A percentile compares a stretch with the other conserved stretches of the same genome.
Evolutionary conservation across 1,140 invertebrate genomes (phyloP).

Genomic region (Battus philenor): DNA sequence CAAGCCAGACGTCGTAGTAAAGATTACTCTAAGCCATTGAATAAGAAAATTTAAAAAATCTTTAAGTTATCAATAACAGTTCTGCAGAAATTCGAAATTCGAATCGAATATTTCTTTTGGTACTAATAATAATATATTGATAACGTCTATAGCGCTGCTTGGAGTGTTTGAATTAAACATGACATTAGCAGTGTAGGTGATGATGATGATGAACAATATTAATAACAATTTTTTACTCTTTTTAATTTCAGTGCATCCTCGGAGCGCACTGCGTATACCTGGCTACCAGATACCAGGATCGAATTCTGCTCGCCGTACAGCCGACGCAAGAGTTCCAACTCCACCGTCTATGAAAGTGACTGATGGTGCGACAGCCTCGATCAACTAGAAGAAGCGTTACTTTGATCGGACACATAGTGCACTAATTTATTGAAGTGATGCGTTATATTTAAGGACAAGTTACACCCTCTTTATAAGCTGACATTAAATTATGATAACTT

Average conservation of each 20-base stretch:
- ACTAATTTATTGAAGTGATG: slow-evolving; percentile 4
- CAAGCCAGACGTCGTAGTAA: no score
- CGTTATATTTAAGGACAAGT: slow-evolving; percentile 5
- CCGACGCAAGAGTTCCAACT: slow-evolving; percentile 59
- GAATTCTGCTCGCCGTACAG: slow-evolving; percentile 66
- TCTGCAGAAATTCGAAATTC: no score
- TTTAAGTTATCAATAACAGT: no score
- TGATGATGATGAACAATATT: not conserved
- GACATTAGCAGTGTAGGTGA: not conserved
- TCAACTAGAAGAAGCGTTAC: slow-evolving; percentile 63
- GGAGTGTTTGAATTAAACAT: no score
- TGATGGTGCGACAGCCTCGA: slow-evolving; percentile 64
- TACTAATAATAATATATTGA: not conserved
- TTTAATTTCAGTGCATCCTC: slow-evolving; percentile 66
- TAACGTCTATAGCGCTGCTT: no score
- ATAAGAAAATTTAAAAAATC: no score
- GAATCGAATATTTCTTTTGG: no score
- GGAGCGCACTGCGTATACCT: slow-evolving; percentile 74
- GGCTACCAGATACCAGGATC: slow-evolving; percentile 66
- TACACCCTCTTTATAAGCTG: slow-evolving; percentile 9
- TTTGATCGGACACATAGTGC: slow-evolving; percentile 48
- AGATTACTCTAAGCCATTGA: no score
- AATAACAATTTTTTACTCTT: slow-evolving; percentile 21
- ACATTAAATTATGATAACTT: slow-evolving; percentile 1
- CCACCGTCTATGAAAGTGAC: slow-evolving; percentile 73